Evolutionary conservation across 2,797 vertebrate species (phyloP), one percentile per base, ranked within the genome.

Genomic region (Dallia pectoralis): DNA sequence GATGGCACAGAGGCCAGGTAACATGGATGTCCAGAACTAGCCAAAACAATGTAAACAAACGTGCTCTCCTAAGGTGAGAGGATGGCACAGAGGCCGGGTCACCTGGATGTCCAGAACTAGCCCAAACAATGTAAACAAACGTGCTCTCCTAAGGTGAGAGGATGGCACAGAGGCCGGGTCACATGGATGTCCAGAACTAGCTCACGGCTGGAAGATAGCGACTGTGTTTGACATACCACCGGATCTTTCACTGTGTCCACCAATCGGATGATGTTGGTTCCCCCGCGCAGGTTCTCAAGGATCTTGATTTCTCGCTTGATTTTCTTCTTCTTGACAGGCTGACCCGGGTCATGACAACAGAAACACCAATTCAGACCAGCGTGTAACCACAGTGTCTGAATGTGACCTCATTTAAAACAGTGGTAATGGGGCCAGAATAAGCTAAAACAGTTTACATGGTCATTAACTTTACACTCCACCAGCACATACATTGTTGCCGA

Each of bases 261-360:
- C 84, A 99, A 93, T 47, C 96, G 97, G 90, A 99, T 99, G 81
- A 99, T 98, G 93, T 99, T 99, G 92, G 97, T 99, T 84, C 97
- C 97, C 74, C 97, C 97, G 74, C 96, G 93, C 71, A 99, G 92
- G 85, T 99, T 99, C 91, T 99, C 97, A 93, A 99, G 89, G 89
- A 99, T 99, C 91, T 99, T 99, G 87, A 99, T 98, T 88, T 99
- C 97, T 3, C 97, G 95, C 88, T 99, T 99, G 92, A 99, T 99
- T 92, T 99, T 99, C 94, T 98, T 99, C 93, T 99, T 99, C 90
- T 99, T 99, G 86, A 99, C 97, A 82, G 97, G 97, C 97, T 99
- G n/a, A 27, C 16, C 47, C 74, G 40, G 15, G 9, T 47, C 59
- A 48, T 27, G 15, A 16, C 8, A 27, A n/a, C 30, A 18, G 19